Base-by-base conservation (phyloP, 2,797 vertebrate species). In the Enteromius treurensis region DNA sequence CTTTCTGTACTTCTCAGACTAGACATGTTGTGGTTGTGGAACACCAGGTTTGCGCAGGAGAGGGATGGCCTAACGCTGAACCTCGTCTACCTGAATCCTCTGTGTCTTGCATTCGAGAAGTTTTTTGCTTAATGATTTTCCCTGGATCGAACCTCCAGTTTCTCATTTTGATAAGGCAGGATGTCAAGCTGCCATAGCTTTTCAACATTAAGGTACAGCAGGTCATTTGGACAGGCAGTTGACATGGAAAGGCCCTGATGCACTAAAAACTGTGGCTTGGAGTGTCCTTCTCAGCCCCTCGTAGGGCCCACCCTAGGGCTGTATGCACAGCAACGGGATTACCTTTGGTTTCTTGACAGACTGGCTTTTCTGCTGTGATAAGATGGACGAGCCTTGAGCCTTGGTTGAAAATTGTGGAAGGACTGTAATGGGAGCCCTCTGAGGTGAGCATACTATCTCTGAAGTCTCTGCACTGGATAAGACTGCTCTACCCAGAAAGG, bases 351-450 rank as follows among this genome's bases (percentile, higher is more conserved):
- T 58, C 40, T 4, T 32, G 40, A 3, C 58, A 7, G 37, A 75
- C 42, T 65, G 71, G 70, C 55, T 51, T 71, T 13, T 53, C 60
- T n/a, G 70, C 70, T 29, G 80, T 55, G 26, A 86, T 79, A 14
- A 87, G 76, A 62, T 87, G 80, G 0, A 34, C 32, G 5, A 37
- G 34, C 34, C 34, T 37, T 37, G 4, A 37, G 34, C 34, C 5
- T 37, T 37, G 34, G 34, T 37, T 37, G 37, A 6, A 40, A 62
- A 1, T 84, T 78, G 15, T 14, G 15, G 53, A 86, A 86, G 15
- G 78, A 14, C 65, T 77, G 6, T 11, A 77, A 19, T 0, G 82
- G 65, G 5, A 79, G 58, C 15, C 19, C 73, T 5, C 79, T 6
- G 1, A 84, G 19, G 71, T 86, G 81, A 7, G 49, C 1, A 0